Evolutionary conservation across 2,113 vertebrate species (phyloP), one percentile per base, ranked within the genome.

Genomic region (Meles meles): DNA sequence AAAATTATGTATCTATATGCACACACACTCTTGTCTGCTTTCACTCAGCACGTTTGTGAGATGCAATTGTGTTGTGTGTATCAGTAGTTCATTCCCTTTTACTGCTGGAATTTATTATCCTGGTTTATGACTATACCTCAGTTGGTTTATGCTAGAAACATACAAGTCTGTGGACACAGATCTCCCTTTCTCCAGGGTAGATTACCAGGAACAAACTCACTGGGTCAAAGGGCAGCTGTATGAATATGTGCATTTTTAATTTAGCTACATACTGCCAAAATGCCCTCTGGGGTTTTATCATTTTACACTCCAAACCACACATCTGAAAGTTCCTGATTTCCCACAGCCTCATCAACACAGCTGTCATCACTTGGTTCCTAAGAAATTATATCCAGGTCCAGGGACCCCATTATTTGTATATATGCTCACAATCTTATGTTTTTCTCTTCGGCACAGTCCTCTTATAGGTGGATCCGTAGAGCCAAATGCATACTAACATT

Each of bases 101-200:
- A 93, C 55, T 79, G 55, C 63, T 71, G 44, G 49, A 47, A 47
- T 47, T 79, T 23, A 61, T 47, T 25, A 39, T 34, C 71, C 72
- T 82, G 57, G 59, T 72, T 90, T 67, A 89, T 61, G 47, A 59
- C 27, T 55, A 84, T 21, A 88, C n/a, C 79, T 84, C 47, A 77
- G n/a, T 23, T 69, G 71, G 65, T 93, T 96, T 96, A 88, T 90
- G 25, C 65, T 79, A 80, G 49, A 71, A 84, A 92, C 42, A 80
- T 44, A 6, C 27, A 65, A 59, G 23, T 57, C 49, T 87, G 65
- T 84, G 57, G 29, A 47, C 20, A 55, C 42, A 11, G 27, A 61
- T 69, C 44, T 81, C 88, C 71, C 76, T 65, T 93, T 96, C 59
- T 94, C 79, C 71, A 71, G 21, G 72, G 49, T 92, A 90, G 81